Evolutionary conservation across 1,140 invertebrate genomes (phyloP).

Genomic region (Trichonephila clavata): DNA sequence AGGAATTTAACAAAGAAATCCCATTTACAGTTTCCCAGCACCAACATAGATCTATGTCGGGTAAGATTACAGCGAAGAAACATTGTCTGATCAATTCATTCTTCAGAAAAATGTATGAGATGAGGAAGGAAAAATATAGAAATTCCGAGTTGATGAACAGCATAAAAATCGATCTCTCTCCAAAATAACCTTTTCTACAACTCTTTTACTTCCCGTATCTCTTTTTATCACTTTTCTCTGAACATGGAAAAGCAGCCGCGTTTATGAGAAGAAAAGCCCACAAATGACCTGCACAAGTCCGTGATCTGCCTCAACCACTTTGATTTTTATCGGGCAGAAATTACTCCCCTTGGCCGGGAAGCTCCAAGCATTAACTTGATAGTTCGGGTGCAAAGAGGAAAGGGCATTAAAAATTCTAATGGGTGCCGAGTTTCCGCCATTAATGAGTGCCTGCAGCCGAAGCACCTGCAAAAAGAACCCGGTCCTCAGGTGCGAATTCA

Average conservation of each 20-base stretch:
- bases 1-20: too few species aligned
- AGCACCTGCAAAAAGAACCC: background rate
- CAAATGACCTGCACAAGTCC: slow-evolving; percentile 65
- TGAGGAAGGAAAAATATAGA: background rate
- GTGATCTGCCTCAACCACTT: slow-evolving; percentile 14
- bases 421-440: slow-evolving; percentile 40
- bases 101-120: background rate
- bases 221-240: slow-evolving; percentile 54
- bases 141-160: slow-evolving; percentile 54
- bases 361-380: slow-evolving; percentile 61
- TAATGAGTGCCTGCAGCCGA: slow-evolving; percentile 22
- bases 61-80: too few species aligned
- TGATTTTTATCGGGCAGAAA: slow-evolving; percentile 69
- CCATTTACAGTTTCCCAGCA: too few species aligned
- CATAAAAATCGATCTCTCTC: slow-evolving; percentile 61
- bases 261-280: slow-evolving; percentile 57
- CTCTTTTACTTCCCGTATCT: slow-evolving; percentile 52
- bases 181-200: slow-evolving; percentile 73
- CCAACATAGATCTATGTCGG: too few species aligned
- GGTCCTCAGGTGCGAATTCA: slow-evolving; percentile 39
- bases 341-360: slow-evolving; percentile 41
- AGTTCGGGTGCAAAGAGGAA: slow-evolving; percentile 37
- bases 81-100: background rate
- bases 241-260: background rate
- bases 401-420: slow-evolving; percentile 69